Percentiles rank a stretch among this genome's conserved stretches.
phyloP scores from a whole-genome alignment of 2,888 invertebrate genomes.

The Drosophila peninsularis region DNA sequence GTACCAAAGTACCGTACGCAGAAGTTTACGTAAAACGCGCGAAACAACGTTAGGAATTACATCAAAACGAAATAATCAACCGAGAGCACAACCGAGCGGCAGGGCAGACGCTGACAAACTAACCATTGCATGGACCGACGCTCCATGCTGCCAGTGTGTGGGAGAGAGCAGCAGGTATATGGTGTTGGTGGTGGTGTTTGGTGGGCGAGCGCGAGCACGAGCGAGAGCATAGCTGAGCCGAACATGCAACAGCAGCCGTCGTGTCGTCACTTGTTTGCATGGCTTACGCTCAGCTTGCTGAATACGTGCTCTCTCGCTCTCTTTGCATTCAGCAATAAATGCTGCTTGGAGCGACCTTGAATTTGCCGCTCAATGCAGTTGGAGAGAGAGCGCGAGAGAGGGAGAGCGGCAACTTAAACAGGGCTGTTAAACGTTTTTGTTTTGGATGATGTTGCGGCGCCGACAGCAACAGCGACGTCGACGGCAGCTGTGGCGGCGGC shows the following conservation, averaged over 20 bases:
- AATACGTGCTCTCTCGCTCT: slow-evolving; percentile 50
- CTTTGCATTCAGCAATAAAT: slow-evolving; percentile 50
- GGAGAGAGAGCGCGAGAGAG: slow-evolving; percentile 6
- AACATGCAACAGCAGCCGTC: slow-evolving; percentile 32
- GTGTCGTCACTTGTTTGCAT: slow-evolving; percentile 59
- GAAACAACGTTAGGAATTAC: slow-evolving; percentile 29
- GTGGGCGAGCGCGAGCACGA: slow-evolving; percentile 23
- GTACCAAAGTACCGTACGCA: slow-evolving; percentile 47
- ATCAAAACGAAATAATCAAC: slow-evolving; percentile 36
- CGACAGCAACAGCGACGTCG: slow-evolving; percentile 7
- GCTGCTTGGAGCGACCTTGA: slow-evolving; percentile 66
- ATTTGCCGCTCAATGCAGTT: slow-evolving; percentile 56
- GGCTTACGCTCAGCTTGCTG: slow-evolving; percentile 44
- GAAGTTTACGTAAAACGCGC: slow-evolving; percentile 60
- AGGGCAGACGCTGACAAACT: slow-evolving; percentile 71
- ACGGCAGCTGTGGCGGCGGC: slow-evolving; percentile 10
- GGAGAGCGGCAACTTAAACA: slow-evolving; percentile 34
- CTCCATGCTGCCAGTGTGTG: slow-evolving; percentile 15
- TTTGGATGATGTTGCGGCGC: slow-evolving; percentile 45
- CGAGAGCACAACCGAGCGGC: slow-evolving; percentile 70
- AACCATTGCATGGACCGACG: slow-evolving; percentile 32
- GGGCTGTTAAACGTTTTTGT: slow-evolving; percentile 61
- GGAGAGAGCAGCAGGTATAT: slow-evolving; percentile 36
- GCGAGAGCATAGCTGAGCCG: slow-evolving; percentile 19
- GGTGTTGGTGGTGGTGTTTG: slow-evolving; percentile 22